phyloP scores from a whole-genome alignment of 2,888 invertebrate species.

The Limnephilus lunatus region DNA sequence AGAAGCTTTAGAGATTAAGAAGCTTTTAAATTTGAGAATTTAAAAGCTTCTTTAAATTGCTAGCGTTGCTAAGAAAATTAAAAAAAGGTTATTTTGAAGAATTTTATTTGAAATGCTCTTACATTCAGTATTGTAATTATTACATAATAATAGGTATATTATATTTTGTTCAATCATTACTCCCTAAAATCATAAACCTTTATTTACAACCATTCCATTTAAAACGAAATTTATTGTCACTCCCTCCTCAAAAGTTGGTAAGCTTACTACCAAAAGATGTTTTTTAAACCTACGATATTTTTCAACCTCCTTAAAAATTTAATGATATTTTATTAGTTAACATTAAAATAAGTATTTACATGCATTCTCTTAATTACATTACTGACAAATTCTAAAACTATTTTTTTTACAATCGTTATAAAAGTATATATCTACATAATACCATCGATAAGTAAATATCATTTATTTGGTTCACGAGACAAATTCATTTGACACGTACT shows the following conservation, averaged over 20 bases:
- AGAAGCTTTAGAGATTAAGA: no score
- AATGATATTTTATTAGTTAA: slow-evolving; percentile 46
- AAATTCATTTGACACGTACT: neutral
- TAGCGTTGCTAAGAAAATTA: neutral
- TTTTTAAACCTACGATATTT: slow-evolving; percentile 30
- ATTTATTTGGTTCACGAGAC: neutral
- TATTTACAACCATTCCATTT: slow-evolving; percentile 62
- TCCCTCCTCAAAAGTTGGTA: slow-evolving; percentile 52
- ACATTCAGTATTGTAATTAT: slow-evolving; percentile 28
- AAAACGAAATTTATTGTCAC: slow-evolving; percentile 65
- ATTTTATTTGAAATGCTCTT: slow-evolving; percentile 51
- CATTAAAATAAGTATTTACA: slow-evolving; percentile 42
- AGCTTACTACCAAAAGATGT: slow-evolving; percentile 42
- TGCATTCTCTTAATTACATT: neutral
- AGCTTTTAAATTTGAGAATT: no score
- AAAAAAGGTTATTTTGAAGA: neutral
- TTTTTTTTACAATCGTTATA: neutral
- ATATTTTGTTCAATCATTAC: slow-evolving; percentile 21
- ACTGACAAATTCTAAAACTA: neutral
- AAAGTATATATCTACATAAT: neutral
- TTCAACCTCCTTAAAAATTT: slow-evolving; percentile 38
- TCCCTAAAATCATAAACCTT: slow-evolving; percentile 38
- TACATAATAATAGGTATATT: slow-evolving; percentile 27
- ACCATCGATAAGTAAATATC: neutral
- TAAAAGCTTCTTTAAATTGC: neutral